A percentile compares a stretch with the other conserved stretches of the same genome.
phyloP scores from a whole-genome alignment of 2,888 invertebrate genomes.

The Xestia rhomboidea region DNA sequence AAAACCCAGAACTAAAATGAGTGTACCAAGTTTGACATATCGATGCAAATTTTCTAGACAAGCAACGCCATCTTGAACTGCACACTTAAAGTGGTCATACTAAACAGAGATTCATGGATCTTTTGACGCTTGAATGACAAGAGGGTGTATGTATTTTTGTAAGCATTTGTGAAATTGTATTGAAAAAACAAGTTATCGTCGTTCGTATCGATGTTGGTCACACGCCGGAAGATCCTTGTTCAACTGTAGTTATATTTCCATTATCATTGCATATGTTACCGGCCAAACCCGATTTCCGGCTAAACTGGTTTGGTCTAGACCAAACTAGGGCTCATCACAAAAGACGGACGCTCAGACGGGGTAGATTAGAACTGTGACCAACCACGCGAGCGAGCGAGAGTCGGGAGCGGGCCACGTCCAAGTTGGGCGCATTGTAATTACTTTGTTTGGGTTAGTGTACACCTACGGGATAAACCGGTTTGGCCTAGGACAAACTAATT shows the following conservation, averaged over 20 bases:
- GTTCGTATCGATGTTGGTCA: background rate
- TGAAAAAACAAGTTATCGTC: background rate
- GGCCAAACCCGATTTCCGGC: background rate
- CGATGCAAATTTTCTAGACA: background rate
- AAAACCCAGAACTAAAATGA: background rate
- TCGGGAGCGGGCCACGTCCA: too few relatives aligned
- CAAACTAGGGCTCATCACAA: background rate
- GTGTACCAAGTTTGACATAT: background rate
- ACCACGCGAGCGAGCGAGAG: background rate
- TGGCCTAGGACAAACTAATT: background rate
- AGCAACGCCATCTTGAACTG: background rate
- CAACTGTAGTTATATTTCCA: conserved; percentile 10
- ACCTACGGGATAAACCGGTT: background rate
- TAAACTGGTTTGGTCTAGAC: background rate
- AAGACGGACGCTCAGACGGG: background rate
- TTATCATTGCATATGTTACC: conserved; percentile 1
- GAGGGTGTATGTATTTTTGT: background rate
- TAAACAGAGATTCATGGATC: background rate
- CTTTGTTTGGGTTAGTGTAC: background rate
- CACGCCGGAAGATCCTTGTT: conserved; percentile 3
- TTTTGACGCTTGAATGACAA: background rate
- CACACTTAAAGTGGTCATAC: background rate
- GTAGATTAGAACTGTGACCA: background rate
- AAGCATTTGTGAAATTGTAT: background rate
- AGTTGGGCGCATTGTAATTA: background rate